Evolutionary conservation across 2,113 vertebrate genomes (phyloP).

Genomic region (Ageneiosus marmoratus): DNA sequence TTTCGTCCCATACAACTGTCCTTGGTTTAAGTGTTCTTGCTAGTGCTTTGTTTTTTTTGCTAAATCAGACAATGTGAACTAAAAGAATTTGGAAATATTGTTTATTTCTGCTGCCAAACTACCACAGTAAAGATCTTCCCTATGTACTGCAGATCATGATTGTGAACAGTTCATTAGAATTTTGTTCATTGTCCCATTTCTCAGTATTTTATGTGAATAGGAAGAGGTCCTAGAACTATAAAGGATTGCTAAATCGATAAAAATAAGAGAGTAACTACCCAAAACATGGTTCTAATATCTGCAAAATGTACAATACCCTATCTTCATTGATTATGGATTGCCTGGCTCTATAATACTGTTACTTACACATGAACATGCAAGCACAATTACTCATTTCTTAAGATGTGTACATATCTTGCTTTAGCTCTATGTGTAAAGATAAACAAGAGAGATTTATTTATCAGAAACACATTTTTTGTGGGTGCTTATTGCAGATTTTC

Average conservation of each 20-base stretch:
- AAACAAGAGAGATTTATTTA: slow-evolving; percentile 59
- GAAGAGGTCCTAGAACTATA: background rate
- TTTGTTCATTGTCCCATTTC: background rate
- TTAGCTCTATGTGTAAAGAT: slow-evolving; percentile 46
- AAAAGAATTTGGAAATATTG: too few relatives aligned
- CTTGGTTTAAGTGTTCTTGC: background rate
- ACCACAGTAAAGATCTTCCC: background rate
- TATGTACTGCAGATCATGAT: background rate
- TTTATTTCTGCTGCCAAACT: background rate
- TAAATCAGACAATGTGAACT: too few relatives aligned
- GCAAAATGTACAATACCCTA: background rate
- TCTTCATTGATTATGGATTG: background rate
- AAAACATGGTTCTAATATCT: background rate
- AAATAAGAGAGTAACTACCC: too few relatives aligned
- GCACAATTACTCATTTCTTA: slow-evolving; percentile 59
- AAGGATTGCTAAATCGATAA: background rate
- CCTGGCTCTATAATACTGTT: slow-evolving; percentile 59
- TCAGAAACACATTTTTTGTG: slow-evolving; percentile 54
- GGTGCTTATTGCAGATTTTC: slow-evolving; percentile 7
- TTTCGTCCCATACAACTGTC: too few relatives aligned
- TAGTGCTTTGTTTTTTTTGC: too few relatives aligned
- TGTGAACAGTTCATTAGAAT: background rate
- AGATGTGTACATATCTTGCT: slow-evolving; percentile 58
- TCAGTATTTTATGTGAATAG: background rate
- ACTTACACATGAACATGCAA: slow-evolving; percentile 65